Conservation (phyloP, 1,140 invertebrate genomes). For the Mactra quadrangularis region DNA sequence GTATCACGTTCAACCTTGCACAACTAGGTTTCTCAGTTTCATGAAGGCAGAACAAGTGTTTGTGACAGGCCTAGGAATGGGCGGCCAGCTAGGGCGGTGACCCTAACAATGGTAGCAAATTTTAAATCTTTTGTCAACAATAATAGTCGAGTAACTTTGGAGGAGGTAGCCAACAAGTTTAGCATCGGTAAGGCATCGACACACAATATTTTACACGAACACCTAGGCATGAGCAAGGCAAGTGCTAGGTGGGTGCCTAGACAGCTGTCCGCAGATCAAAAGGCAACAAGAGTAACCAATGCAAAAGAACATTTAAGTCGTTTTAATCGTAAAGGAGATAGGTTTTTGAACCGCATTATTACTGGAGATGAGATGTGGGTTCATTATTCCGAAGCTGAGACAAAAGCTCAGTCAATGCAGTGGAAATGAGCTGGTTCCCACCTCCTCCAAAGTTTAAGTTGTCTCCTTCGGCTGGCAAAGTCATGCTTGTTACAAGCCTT, state of each 20-base stretch:
- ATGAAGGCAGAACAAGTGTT: conserved; percentile 2
- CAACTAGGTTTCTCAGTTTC: too few species aligned
- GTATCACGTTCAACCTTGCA: too few species aligned
- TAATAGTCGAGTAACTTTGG: conserved; percentile 7
- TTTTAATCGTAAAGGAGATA: not conserved
- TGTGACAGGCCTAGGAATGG: not conserved
- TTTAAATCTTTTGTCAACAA: conserved; percentile 25
- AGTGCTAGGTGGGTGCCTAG: conserved; percentile 3
- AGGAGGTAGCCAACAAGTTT: not conserved
- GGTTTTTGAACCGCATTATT: conserved; percentile 11
- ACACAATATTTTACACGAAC: not conserved
- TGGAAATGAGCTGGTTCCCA: conserved; percentile 16
- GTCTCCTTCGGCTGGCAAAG: conserved; percentile 47
- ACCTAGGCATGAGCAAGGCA: conserved; percentile 19
- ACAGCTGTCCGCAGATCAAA: conserved; percentile 13
- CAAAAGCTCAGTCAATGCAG: conserved; percentile 15
- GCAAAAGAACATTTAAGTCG: conserved; percentile 4
- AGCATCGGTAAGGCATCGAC: conserved; percentile 9
- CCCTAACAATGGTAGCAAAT: conserved; percentile 14
- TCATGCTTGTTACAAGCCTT: conserved; percentile 25
- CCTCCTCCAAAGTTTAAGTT: conserved; percentile 47
- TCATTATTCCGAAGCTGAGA: conserved; percentile 20
- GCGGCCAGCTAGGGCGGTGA: not conserved
- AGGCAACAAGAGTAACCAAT: conserved; percentile 15
- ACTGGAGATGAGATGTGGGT: not conserved